Percentiles rank a stretch among this genome's conserved stretches.
phyloP scores from a whole-genome alignment of 2,888 invertebrate genomes.

The Diadegma fenestrale region DNA sequence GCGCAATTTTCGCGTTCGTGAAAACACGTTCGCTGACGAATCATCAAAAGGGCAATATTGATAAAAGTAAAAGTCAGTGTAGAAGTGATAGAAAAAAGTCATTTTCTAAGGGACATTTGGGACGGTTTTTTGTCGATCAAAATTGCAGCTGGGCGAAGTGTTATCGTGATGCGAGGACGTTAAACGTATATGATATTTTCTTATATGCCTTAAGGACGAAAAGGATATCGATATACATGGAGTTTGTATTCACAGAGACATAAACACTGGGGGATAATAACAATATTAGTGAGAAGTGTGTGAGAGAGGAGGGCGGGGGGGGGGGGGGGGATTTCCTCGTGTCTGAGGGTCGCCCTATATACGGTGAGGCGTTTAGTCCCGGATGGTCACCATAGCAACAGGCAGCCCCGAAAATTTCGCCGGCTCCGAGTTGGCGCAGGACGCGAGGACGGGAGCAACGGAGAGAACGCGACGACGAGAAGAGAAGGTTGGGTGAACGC shows the following conservation, averaged over 20 bases:
- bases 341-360: slow-evolving; percentile 71
- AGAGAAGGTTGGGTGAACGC: slow-evolving; percentile 52
- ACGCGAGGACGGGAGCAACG: slow-evolving; percentile 48
- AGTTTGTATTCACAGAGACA: not conserved
- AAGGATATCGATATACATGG: not conserved
- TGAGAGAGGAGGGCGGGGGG: too few relatives aligned
- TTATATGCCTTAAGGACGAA: not conserved
- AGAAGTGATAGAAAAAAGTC: not conserved
- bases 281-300: slow-evolving; percentile 75
- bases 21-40: not conserved
- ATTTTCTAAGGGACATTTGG: not conserved
- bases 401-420: slow-evolving; percentile 82
- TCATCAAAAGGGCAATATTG: not conserved
- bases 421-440: slow-evolving; percentile 69
- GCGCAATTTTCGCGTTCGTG: not conserved
- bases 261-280: slow-evolving; percentile 62
- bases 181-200: not conserved
- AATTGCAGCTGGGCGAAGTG: not conserved
- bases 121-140: not conserved
- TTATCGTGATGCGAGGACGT: not conserved
- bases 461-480: slow-evolving; percentile 1
- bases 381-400: slow-evolving; percentile 84
- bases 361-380: slow-evolving; percentile 81
- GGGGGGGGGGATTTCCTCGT: slow-evolving; percentile 74
- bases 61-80: not conserved